Evolutionary conservation across 2,888 invertebrate species (phyloP).

Genomic region (Caenorhabditis uteleia): DNA sequence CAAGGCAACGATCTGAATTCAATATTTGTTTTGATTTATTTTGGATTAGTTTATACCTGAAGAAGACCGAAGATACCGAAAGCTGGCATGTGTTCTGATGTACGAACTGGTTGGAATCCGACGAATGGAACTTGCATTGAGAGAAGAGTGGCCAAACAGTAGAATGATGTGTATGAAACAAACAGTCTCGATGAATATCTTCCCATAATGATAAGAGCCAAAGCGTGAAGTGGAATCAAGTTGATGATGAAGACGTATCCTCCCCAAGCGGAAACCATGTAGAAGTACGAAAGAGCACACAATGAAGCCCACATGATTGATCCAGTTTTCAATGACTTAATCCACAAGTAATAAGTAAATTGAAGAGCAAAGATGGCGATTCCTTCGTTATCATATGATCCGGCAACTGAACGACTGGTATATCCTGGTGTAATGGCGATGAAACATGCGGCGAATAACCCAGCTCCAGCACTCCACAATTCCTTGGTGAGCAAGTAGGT

Average conservation of each 20-base stretch:
- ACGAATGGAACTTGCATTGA: constrained; percentile 87
- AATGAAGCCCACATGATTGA: constrained; percentile 94
- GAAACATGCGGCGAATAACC: constrained; percentile 96
- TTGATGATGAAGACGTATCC: constrained; percentile 99
- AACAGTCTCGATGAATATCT: constrained; percentile 58
- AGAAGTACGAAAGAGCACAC: constrained; percentile 94
- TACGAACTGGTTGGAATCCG: constrained; percentile 97
- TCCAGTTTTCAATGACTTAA: constrained; percentile 95
- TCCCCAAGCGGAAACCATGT: constrained; percentile 99
- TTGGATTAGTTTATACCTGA: no score
- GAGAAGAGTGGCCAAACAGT: constrained; percentile 88
- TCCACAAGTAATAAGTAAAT: constrained; percentile 97
- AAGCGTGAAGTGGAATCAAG: constrained; percentile 95
- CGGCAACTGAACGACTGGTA: constrained; percentile 97
- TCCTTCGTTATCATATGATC: constrained; percentile 99
- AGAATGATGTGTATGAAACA: constrained; percentile 91
- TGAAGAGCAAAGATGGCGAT: constrained; percentile 99
- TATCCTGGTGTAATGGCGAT: constrained; percentile 98
- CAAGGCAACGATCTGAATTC: constrained; percentile 60
- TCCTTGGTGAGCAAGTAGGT: constrained; percentile 91
- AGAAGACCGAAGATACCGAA: constrained; percentile 92
- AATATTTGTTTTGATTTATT: no score
- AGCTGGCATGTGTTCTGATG: constrained; percentile 99
- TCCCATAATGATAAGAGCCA: constrained; percentile 87
- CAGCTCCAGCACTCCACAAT: constrained; percentile 51